Evolutionary conservation across 1,140 invertebrate species (phyloP).

Genomic region (Formica selysi): DNA sequence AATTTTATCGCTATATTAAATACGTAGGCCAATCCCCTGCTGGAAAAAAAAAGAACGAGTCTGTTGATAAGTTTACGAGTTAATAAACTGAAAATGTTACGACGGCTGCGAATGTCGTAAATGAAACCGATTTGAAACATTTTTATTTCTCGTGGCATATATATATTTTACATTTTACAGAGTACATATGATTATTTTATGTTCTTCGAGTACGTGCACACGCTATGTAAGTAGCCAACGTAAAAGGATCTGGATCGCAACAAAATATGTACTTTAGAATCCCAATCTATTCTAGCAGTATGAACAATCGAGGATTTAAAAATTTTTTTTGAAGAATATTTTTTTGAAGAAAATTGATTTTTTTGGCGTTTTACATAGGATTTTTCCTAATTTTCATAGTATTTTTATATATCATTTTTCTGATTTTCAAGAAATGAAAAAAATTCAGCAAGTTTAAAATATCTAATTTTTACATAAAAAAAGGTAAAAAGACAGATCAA

Average conservation of each 20-base stretch:
- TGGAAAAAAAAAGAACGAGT: not conserved
- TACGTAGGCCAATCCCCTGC: not conserved
- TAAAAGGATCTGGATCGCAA: slow-evolving; percentile 18
- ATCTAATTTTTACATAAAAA: no score
- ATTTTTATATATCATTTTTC: no score
- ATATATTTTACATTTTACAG: not conserved
- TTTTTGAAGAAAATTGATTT: no score
- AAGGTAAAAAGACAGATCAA: no score
- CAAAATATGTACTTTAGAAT: not conserved
- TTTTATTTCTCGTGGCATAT: not conserved
- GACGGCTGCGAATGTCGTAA: slow-evolving; percentile 6
- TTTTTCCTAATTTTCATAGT: no score
- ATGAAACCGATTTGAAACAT: not conserved
- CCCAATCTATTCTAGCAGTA: no score
- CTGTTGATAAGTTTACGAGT: slow-evolving; percentile 13
- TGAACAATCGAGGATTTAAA: no score
- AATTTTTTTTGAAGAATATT: no score
- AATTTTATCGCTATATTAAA: slow-evolving; percentile 9
- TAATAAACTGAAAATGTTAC: slow-evolving; percentile 26
- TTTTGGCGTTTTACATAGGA: no score
- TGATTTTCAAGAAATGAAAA: no score
- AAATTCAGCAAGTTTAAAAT: no score
- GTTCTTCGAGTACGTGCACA: not conserved
- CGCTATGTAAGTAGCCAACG: slow-evolving; percentile 7
- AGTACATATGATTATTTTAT: slow-evolving; percentile 24